These are phyloP conservation scores for Podotricha telesiphe DNA, from an alignment of 2,888 invertebrate genomes.

Conservation along the genomic window DNA sequence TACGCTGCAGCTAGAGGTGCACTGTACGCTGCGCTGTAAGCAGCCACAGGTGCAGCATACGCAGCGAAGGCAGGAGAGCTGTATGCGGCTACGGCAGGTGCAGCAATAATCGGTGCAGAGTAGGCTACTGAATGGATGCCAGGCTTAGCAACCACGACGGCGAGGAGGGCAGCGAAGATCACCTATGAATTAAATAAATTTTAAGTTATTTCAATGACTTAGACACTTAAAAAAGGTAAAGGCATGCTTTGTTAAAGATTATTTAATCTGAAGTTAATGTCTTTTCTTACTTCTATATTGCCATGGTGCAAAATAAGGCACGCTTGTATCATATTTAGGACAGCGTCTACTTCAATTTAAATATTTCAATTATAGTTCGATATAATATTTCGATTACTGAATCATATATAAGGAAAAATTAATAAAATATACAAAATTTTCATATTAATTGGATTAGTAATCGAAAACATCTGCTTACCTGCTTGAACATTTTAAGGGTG, in stretches of 20 bases:
- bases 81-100: conserved; percentile 66
- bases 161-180: conserved; percentile 66
- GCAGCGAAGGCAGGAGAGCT: conserved; percentile 65
- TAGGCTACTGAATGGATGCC: conserved; percentile 66
- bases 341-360: too few species aligned
- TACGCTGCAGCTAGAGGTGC: conserved; percentile 50
- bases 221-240: too few species aligned
- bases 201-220: neutral
- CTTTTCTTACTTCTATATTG: too few species aligned
- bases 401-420: too few species aligned
- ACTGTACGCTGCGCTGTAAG: conserved; percentile 59
- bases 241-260: too few species aligned
- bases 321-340: too few species aligned
- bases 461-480: conserved; percentile 58
- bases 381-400: too few species aligned
- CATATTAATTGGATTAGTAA: neutral
- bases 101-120: conserved; percentile 52
- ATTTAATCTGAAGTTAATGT: too few species aligned
- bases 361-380: too few species aligned
- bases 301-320: too few species aligned
- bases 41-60: conserved; percentile 55
- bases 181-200: conserved; percentile 54
- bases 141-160: conserved; percentile 72
- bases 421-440: too few species aligned
- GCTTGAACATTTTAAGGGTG: conserved; percentile 73